Evolutionary conservation across 2,888 invertebrate genomes (phyloP), one percentile per base, ranked within the genome.

Genomic region (Limnephilus marmoratus): DNA sequence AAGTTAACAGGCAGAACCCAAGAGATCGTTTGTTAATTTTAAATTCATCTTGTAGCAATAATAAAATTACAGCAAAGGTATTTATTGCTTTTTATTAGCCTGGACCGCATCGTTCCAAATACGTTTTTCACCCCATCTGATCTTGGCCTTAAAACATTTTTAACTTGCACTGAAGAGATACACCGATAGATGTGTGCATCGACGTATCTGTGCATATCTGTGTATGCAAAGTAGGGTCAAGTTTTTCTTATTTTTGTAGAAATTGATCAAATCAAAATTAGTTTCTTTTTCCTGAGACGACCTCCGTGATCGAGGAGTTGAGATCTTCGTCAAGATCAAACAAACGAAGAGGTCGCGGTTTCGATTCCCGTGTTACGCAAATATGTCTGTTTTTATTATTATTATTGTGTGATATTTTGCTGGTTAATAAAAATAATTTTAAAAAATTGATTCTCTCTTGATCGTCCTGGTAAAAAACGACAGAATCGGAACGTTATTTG

Each of bases 11-110:
- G 18, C 11, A 68, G 91, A 45, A 41, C 87, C 29, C 15, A 15
- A 80, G 31, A 29, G 83, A 91, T 91, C 82, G 68, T 88, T 88
- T 91, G 91, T 91, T 83, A 29, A 49, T 81, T 68, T 89, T 89
- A 53, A 91, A 91, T 68, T 83, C 82, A 88, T 83, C 91, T 49
- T 82, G 91, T 91, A 68, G 88, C 81, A 53, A 41, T 81, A 86
- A 86, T 86, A 86, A 86, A 41, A 45, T 49, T 41, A 85, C 85
- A 82, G 31, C 15, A 82, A 82, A 41, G 45, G n/a, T 41, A 41
- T 86, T 86, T 86, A 86, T 45, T 86, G 29, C 49, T 29, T 49
- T 29, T 18, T 45, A 86, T 45, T 85, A 31, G 85, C n/a, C 37
- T 29, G 49, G 12, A 86, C n/a, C n/a, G n/a, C 37, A 86, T 18